These are phyloP conservation scores for Euleptes europaea DNA, from an alignment of 2,113 vertebrate species.

Conservation along the genomic window DNA sequence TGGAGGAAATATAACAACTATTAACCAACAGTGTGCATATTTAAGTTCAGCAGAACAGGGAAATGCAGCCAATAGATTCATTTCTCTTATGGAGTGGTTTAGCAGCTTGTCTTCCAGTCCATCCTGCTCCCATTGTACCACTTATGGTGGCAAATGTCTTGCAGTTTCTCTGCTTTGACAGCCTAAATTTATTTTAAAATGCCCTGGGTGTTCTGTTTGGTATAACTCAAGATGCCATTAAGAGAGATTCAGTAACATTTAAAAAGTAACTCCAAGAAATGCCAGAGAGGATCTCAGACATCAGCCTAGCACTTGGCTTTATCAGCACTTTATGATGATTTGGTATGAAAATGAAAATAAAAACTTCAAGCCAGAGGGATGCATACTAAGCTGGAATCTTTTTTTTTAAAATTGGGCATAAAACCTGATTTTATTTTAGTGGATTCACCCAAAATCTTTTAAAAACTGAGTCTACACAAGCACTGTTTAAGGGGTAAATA, in stretches of 20 bases:
- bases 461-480: background rate
- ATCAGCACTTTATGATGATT: background rate
- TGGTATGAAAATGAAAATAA: background rate
- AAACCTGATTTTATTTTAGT: no score
- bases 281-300: background rate
- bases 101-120: background rate
- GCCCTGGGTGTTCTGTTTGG: accelerated
- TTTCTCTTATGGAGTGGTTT: no score
- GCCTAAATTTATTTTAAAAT: background rate
- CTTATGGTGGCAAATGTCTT: background rate
- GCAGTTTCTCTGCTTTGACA: background rate
- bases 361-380: background rate
- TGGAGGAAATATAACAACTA: background rate
- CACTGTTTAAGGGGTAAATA: background rate
- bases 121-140: background rate
- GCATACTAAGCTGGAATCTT: background rate
- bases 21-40: background rate
- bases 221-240: background rate
- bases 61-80: background rate
- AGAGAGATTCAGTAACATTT: background rate
- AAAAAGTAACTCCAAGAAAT: background rate
- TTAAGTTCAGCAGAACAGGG: background rate
- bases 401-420: background rate
- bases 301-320: background rate
- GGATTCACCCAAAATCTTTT: background rate